A percentile compares a stretch with the other conserved stretches of the same genome.
These are phyloP conservation scores for Acanthis flammea DNA, from an alignment of 2,797 vertebrate species.

Conservation along the genomic window DNA sequence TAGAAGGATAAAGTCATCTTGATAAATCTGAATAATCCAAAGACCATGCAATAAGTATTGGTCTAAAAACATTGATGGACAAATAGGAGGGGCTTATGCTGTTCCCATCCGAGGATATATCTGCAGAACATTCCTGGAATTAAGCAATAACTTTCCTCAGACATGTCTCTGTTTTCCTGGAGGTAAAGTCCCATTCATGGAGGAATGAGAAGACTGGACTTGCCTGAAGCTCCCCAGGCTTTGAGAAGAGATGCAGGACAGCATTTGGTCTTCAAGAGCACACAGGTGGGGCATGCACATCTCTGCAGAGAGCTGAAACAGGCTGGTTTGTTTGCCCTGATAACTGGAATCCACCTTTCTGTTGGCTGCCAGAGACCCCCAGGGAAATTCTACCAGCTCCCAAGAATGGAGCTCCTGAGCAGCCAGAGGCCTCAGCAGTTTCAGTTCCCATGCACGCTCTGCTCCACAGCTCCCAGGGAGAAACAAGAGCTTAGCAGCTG, in stretches of 20 bases:
- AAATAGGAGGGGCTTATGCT: not conserved
- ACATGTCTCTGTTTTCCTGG: not conserved
- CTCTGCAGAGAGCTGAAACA: not conserved
- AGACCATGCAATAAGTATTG: not conserved
- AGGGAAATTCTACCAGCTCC: not conserved
- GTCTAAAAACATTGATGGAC: not conserved
- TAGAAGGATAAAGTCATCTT: not conserved
- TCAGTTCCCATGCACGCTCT: fast-evolving
- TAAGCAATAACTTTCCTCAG: not conserved
- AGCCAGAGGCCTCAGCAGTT: not conserved
- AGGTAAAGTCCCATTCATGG: not conserved
- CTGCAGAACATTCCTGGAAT: not conserved
- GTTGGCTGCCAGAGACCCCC: not conserved
- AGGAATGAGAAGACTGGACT: not conserved
- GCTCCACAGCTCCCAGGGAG: not conserved
- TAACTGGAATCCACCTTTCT: not conserved
- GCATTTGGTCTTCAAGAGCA: not conserved
- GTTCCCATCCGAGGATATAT: not conserved
- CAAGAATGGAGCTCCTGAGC: not conserved
- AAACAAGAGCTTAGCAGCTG: not conserved
- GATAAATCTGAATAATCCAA: not conserved
- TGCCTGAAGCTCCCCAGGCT: not conserved
- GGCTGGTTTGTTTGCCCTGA: not conserved
- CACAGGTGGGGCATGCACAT: fast-evolving
- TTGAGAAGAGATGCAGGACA: not conserved